Conservation (phyloP, 64 coral and sea anemone genomes). For the Platygyra sinensis region DNA sequence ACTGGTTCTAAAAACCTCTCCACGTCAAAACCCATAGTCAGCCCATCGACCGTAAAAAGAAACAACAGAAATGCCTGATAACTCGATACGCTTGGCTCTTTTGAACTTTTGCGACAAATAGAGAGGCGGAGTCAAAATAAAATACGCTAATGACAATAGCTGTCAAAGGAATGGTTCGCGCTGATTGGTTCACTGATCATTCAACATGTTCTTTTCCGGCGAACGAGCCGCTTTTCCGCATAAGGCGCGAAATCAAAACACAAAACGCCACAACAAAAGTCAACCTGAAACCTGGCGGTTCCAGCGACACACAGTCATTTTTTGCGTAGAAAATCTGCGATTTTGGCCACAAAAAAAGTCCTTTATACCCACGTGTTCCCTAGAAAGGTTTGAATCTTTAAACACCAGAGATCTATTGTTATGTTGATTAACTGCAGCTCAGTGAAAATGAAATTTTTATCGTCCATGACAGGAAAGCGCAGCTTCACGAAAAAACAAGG, state of each 20-base stretch:
- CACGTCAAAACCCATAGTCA: conserved; percentile 87
- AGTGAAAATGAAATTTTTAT: conserved; percentile 33
- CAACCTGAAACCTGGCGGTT: conserved; percentile 22
- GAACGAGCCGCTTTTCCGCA: conserved; percentile 74
- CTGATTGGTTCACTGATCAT: conserved; percentile 84
- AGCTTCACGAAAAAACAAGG: neutral
- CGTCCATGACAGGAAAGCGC: conserved; percentile 14
- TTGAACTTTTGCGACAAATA: conserved; percentile 97
- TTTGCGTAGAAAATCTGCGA: neutral
- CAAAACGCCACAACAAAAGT: conserved; percentile 65
- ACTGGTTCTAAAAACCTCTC: conserved; percentile 86
- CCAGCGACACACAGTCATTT: neutral
- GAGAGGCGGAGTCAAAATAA: conserved; percentile 72
- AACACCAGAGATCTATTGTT: conserved; percentile 30
- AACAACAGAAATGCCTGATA: conserved; percentile 80
- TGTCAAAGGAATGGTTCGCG: conserved; percentile 66
- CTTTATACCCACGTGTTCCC: conserved; percentile 17
- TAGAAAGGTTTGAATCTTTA: neutral
- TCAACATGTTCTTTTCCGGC: conserved; percentile 77
- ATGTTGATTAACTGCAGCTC: conserved; percentile 19
- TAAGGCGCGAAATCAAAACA: conserved; percentile 96
- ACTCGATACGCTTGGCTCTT: conserved; percentile 80
- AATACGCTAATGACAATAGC: conserved; percentile 82
- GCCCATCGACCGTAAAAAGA: conserved; percentile 75
- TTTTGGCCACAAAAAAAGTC: neutral